Evolutionary conservation across 2,797 vertebrate species (phyloP).

Genomic region (Eupleurogrammus muticus): DNA sequence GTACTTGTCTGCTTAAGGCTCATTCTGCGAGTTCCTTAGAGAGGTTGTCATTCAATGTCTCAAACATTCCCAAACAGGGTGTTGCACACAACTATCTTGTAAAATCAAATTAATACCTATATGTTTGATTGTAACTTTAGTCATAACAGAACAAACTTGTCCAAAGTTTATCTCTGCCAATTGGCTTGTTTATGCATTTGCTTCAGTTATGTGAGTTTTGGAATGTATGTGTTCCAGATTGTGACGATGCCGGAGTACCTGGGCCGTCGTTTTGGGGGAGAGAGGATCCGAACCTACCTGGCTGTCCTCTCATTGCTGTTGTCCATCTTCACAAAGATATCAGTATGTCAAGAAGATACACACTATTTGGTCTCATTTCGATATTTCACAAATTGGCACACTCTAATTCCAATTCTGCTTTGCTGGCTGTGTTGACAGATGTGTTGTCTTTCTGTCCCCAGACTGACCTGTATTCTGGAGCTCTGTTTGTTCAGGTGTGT

Average conservation of each 20-base stretch:
- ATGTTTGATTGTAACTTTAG: neutral
- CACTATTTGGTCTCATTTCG: neutral
- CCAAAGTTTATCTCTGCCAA: neutral
- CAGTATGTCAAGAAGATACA: slow-evolving; percentile 79
- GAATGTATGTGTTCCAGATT: slow-evolving; percentile 82
- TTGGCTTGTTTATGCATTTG: neutral
- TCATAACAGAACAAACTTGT: neutral
- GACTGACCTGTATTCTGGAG: slow-evolving; percentile 93
- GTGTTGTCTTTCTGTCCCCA: slow-evolving; percentile 61
- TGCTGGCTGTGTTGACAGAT: neutral
- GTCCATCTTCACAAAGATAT: slow-evolving; percentile 96
- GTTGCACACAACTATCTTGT: slow-evolving; percentile 34
- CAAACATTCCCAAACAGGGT: slow-evolving; percentile 73
- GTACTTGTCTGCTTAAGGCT: slow-evolving; percentile 54
- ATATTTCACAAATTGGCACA: neutral
- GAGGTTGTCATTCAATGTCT: slow-evolving; percentile 45
- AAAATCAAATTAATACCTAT: neutral
- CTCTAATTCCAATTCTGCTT: neutral
- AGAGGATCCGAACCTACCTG: slow-evolving; percentile 89
- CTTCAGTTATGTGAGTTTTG: neutral
- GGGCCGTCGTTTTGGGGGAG: slow-evolving; percentile 91
- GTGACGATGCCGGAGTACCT: slow-evolving; percentile 94
- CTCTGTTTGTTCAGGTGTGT: slow-evolving; percentile 93
- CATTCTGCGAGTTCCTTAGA: slow-evolving; percentile 62
- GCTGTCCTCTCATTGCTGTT: slow-evolving; percentile 89